These are phyloP conservation scores for Aphrocallistes beatrix DNA, from an alignment of 37 sponge, comb jelly and placozoan species.

Conservation along the genomic window DNA sequence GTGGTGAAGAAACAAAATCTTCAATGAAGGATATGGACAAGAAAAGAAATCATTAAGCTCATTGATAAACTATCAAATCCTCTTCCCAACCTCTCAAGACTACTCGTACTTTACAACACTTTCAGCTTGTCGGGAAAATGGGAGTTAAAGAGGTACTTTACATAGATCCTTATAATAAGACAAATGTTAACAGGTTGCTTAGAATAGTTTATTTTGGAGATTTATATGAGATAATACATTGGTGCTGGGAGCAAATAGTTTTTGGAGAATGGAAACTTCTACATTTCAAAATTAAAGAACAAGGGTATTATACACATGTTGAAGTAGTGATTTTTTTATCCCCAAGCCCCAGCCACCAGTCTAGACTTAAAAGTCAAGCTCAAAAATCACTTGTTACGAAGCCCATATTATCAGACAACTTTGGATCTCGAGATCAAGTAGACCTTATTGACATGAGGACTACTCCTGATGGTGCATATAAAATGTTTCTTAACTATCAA, in stretches of 20 bases:
- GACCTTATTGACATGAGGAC: conserved; percentile 13
- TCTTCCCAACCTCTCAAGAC: not conserved
- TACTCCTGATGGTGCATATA: conserved; percentile 3
- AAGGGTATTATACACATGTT: not conserved
- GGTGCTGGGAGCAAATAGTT: not conserved
- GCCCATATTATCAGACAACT: not conserved
- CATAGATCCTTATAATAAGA: not conserved
- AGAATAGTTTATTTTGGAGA: not conserved
- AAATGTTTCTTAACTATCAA: not conserved
- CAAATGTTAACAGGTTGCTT: not conserved
- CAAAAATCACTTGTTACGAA: not conserved
- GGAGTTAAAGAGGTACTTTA: not conserved
- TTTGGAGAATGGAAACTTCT: not conserved
- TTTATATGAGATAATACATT: not conserved
- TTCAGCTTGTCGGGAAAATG: not conserved
- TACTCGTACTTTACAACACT: not conserved
- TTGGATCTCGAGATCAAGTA: not conserved
- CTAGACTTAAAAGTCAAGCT: conserved; percentile 1
- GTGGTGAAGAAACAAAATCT: not conserved
- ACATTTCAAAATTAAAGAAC: not conserved
- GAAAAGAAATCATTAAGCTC: not conserved
- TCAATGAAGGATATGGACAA: not conserved
- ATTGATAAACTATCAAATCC: not conserved
- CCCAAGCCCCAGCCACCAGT: not conserved
- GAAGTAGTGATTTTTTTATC: not conserved